Evolutionary conservation across 2,888 invertebrate species (phyloP).

Genomic region (Pseudococcus longispinus): DNA sequence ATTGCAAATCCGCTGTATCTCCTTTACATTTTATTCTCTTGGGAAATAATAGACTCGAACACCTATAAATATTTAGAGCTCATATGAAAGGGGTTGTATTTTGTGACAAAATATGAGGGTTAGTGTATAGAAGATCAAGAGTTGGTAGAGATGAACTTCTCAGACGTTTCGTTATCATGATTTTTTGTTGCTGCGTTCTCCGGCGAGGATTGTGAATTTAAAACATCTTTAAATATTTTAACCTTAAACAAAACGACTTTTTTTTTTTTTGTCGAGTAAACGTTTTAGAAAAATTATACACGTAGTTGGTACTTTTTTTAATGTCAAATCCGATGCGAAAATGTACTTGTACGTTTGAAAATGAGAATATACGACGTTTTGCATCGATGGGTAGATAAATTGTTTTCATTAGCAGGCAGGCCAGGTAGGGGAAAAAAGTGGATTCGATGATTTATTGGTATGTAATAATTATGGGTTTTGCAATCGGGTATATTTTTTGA

Average conservation of each 20-base stretch:
- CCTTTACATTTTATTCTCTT: slow-evolving; percentile 46
- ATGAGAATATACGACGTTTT: background rate
- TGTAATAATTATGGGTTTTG: background rate
- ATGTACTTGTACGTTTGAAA: background rate
- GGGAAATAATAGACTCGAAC: slow-evolving; percentile 55
- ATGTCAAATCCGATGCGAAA: background rate
- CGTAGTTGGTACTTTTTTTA: background rate
- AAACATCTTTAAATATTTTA: slow-evolving; percentile 54
- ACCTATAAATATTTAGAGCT: slow-evolving; percentile 52
- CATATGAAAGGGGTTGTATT: slow-evolving; percentile 49
- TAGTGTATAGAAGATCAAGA: slow-evolving; percentile 22
- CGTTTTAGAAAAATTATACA: background rate
- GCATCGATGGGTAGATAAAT: background rate
- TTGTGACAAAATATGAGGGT: slow-evolving; percentile 40
- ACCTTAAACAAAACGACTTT: slow-evolving; percentile 35
- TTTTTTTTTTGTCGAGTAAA: background rate
- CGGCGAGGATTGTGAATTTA: slow-evolving; percentile 21
- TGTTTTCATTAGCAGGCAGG: background rate
- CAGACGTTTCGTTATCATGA: slow-evolving; percentile 46
- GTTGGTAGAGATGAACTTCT: slow-evolving; percentile 28
- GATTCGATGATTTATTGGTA: background rate
- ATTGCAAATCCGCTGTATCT: slow-evolving; percentile 49
- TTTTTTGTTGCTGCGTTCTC: slow-evolving; percentile 7
- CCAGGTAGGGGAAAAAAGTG: background rate
- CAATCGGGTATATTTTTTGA: background rate